Evolutionary conservation across 1,140 invertebrate genomes (phyloP).

Genomic region (Drosophila ananassae): DNA sequence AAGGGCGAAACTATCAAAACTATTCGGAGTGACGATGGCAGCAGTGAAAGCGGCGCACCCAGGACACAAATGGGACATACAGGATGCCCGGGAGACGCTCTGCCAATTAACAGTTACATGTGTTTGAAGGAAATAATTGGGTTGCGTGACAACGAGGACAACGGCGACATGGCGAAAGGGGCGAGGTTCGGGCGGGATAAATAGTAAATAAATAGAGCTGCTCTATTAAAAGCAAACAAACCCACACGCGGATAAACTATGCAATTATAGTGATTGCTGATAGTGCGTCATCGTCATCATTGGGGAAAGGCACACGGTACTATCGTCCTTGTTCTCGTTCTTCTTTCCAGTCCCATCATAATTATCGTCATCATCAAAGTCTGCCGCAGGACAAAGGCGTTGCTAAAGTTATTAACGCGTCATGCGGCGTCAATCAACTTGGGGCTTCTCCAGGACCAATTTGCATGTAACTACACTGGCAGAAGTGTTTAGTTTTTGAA

Average conservation of each 20-base stretch:
- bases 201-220: slow-evolving; percentile 70
- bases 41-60: slow-evolving; percentile 55
- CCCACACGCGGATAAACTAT: slow-evolving; percentile 43
- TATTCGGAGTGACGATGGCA: slow-evolving; percentile 7
- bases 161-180: neutral
- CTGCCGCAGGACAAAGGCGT: slow-evolving; percentile 74
- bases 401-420: slow-evolving; percentile 82
- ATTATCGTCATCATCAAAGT: slow-evolving; percentile 66
- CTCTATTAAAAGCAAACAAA: slow-evolving; percentile 65
- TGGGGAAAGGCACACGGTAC: neutral
- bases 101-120: slow-evolving; percentile 82
- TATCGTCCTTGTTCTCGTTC: neutral
- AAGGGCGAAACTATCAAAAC: slow-evolving; percentile 47
- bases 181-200: slow-evolving; percentile 37
- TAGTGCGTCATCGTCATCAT: slow-evolving; percentile 78
- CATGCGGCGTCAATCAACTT: slow-evolving; percentile 78
- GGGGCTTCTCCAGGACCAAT: slow-evolving; percentile 47
- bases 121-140: slow-evolving; percentile 78
- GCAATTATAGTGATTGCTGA: slow-evolving; percentile 67
- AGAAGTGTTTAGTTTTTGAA: neutral
- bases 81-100: slow-evolving; percentile 68
- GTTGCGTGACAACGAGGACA: slow-evolving; percentile 69
- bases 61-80: slow-evolving; percentile 29
- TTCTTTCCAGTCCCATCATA: slow-evolving; percentile 35
- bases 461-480: slow-evolving; percentile 49